These are phyloP conservation scores for Mormyrus proboscirostris DNA, from an alignment of 2,797 vertebrate species.

Conservation along the genomic window DNA sequence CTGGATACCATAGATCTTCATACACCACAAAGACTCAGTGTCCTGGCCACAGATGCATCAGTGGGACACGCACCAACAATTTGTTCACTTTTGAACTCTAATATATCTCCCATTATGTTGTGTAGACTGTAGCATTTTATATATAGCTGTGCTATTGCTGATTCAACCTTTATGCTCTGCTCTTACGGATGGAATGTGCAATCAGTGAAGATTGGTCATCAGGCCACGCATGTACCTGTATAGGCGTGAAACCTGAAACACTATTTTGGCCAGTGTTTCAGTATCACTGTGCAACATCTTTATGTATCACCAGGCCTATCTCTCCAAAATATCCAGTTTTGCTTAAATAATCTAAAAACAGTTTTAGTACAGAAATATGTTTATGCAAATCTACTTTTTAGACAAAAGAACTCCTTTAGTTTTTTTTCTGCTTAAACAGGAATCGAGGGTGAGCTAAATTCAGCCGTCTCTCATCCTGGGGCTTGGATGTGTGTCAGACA, in stretches of 20 bases:
- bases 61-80: background rate
- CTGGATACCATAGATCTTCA: background rate
- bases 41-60: background rate
- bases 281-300: background rate
- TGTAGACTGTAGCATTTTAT: background rate
- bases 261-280: background rate
- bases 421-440: background rate
- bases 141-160: background rate
- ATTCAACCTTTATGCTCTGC: background rate
- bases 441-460: background rate
- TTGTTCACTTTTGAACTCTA: background rate
- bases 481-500: background rate
- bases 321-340: background rate
- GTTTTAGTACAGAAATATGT: background rate
- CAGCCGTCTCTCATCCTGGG: background rate
- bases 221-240: background rate
- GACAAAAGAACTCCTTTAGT: background rate
- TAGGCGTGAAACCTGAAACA: background rate
- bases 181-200: background rate
- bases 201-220: background rate
- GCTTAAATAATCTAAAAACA: background rate
- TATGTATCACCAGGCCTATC: background rate
- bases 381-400: background rate
- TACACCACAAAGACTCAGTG: background rate
- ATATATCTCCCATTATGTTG: background rate